Conservation (phyloP, 2,113 vertebrate genomes). For the Semnopithecus entellus region DNA sequence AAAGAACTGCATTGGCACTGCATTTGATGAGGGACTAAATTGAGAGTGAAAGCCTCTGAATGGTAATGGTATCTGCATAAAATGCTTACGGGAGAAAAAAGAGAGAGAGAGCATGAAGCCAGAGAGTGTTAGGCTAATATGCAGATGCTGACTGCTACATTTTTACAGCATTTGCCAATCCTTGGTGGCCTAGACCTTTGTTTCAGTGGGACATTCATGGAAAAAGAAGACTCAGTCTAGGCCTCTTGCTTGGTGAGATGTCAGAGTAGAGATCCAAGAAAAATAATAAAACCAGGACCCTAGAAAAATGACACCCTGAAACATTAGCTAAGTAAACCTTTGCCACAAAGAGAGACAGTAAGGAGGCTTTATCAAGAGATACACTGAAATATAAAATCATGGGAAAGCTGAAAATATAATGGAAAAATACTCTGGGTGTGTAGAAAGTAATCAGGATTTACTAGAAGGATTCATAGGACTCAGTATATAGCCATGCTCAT, state of each 20-base stretch:
- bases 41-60: not conserved
- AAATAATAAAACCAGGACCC: not conserved
- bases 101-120: not conserved
- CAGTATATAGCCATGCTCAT: not conserved
- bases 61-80: not conserved
- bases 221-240: not conserved
- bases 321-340: not conserved
- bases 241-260: not conserved
- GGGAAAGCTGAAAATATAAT: not conserved
- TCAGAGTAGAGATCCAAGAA: not conserved
- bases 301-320: not conserved
- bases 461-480: not conserved
- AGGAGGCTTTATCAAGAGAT: not conserved
- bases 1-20: not conserved
- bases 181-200: not conserved
- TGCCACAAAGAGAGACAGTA: not conserved
- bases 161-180: not conserved
- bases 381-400: slow-evolving; percentile 3
- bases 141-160: not conserved
- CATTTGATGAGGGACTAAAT: not conserved
- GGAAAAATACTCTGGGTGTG: not conserved
- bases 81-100: not conserved
- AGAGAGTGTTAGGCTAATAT: not conserved
- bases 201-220: not conserved
- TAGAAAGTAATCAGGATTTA: not conserved